Evolutionary conservation across 2,888 invertebrate genomes (phyloP).

Genomic region (Chloroclysta siterata): DNA sequence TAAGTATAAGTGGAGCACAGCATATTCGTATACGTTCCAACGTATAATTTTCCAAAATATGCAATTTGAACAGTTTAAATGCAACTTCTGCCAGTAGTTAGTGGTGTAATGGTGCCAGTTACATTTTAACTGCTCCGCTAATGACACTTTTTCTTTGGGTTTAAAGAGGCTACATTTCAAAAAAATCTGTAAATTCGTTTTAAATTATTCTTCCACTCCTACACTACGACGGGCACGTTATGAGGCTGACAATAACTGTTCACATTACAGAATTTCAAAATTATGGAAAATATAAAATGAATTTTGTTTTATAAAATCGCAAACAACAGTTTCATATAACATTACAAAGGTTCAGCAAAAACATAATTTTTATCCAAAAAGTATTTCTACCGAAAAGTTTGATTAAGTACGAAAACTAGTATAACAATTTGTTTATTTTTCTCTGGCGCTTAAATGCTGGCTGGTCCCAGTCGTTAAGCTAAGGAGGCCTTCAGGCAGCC

Average conservation of each 20-base stretch:
- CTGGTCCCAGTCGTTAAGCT: neutral
- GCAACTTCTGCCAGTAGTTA: constrained; percentile 14
- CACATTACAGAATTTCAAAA: too few relatives aligned
- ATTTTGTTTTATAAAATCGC: too few relatives aligned
- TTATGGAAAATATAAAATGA: too few relatives aligned
- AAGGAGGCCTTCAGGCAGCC: neutral
- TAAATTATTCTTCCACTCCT: constrained; percentile 1
- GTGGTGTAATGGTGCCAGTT: constrained; percentile 18
- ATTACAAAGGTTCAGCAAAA: too few relatives aligned
- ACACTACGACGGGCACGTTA: too few relatives aligned
- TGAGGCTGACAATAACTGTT: too few relatives aligned
- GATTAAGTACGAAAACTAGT: too few relatives aligned
- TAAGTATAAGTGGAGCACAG: constrained; percentile 10
- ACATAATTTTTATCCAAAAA: too few relatives aligned
- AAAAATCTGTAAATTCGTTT: constrained; percentile 2
- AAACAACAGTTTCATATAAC: too few relatives aligned
- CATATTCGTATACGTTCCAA: constrained; percentile 3
- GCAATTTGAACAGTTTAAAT: constrained; percentile 27
- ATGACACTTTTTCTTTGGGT: constrained; percentile 26
- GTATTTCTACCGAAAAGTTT: too few relatives aligned
- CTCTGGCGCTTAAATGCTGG: too few relatives aligned
- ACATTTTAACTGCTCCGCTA: constrained; percentile 26
- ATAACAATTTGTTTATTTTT: too few relatives aligned
- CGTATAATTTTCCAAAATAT: constrained; percentile 23
- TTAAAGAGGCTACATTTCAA: constrained; percentile 17